phyloP scores from a whole-genome alignment of 2,888 invertebrate species.

The Oscheius onirici region DNA sequence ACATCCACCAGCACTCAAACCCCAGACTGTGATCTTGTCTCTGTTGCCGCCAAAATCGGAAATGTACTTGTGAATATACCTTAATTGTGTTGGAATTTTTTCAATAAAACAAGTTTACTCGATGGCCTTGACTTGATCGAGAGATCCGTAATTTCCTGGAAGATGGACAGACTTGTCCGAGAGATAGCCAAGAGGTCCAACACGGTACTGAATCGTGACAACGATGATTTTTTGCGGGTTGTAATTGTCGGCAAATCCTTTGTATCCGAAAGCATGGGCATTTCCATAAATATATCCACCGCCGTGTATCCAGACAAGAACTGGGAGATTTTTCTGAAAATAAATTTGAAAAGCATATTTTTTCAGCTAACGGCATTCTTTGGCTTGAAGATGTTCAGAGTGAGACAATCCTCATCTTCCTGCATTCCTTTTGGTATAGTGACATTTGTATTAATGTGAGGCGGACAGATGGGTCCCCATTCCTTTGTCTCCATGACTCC shows the following conservation, averaged over 20 bases:
- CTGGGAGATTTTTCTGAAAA: constrained; percentile 77
- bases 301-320: constrained; percentile 94
- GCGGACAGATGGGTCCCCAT: constrained; percentile 52
- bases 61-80: constrained; percentile 18
- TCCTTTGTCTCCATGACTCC: constrained; percentile 57
- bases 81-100: no score
- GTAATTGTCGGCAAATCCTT: constrained; percentile 32
- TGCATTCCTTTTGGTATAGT: constrained; percentile 73
- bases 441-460: constrained; percentile 40
- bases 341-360: background rate
- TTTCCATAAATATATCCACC: constrained; percentile 87
- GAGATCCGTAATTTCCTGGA: constrained; percentile 18
- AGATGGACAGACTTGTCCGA: background rate
- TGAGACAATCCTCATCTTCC: constrained; percentile 85
- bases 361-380: constrained; percentile 5
- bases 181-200: constrained; percentile 20
- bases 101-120: no score
- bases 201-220: constrained; percentile 26
- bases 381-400: constrained; percentile 83
- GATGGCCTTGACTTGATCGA: constrained; percentile 11
- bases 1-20: constrained; percentile 26
- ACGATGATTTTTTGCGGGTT: constrained; percentile 20
- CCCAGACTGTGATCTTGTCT: constrained; percentile 18
- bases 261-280: constrained; percentile 56
- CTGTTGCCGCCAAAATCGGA: constrained; percentile 15